phyloP scores from a whole-genome alignment of 2,797 vertebrate genomes.

The Ctenopoma kingsleyae region DNA sequence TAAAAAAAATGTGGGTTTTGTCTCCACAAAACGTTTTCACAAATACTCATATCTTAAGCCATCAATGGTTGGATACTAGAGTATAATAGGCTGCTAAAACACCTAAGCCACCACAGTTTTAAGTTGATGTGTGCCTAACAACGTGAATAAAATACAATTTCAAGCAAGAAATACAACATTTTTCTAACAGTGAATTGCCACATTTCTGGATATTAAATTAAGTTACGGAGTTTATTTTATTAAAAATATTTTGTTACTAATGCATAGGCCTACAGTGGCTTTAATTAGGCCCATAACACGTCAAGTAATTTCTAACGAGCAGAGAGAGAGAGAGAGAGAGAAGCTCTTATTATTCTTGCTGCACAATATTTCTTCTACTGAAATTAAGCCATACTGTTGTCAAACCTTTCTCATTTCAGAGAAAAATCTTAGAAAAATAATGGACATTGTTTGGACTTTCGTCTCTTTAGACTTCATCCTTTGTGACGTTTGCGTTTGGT shows the following conservation, averaged over 20 bases:
- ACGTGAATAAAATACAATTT: background rate
- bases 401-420: background rate
- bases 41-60: constrained; percentile 26
- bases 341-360: too few species aligned
- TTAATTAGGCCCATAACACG: background rate
- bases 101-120: background rate
- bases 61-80: background rate
- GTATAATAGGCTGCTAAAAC: background rate
- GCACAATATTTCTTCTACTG: background rate
- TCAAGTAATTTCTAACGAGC: background rate
- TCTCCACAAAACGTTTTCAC: constrained; percentile 17
- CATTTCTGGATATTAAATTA: background rate
- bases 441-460: too few species aligned
- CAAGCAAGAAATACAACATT: background rate
- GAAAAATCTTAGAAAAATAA: background rate
- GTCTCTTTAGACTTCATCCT: background rate
- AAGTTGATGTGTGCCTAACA: background rate
- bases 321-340: background rate
- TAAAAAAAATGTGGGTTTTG: constrained; percentile 39
- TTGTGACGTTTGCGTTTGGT: background rate
- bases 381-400: background rate
- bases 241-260: background rate
- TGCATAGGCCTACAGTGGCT: background rate
- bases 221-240: background rate
- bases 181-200: too few species aligned